These are phyloP conservation scores for Zygogramma bicolorata DNA, from an alignment of 2,888 invertebrate genomes.

Conservation along the genomic window DNA sequence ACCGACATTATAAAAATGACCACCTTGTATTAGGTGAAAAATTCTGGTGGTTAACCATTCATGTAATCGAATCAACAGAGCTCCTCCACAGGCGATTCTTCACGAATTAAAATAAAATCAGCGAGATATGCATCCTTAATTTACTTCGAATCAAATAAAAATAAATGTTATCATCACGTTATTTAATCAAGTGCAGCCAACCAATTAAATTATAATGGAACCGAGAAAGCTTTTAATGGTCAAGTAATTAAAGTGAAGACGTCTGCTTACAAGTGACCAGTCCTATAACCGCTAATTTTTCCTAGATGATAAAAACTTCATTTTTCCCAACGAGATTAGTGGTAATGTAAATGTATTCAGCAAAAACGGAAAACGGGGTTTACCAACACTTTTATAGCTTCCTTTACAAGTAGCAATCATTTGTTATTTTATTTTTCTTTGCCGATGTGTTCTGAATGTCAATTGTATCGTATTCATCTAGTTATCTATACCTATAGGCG, in stretches of 20 bases:
- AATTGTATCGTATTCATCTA: constrained; percentile 14
- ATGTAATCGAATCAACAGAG: too few species aligned
- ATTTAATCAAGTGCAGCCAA: constrained; percentile 26
- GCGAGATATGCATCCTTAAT: neutral
- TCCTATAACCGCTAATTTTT: constrained; percentile 32
- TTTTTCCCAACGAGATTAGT: constrained; percentile 21
- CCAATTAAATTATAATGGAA: constrained; percentile 27
- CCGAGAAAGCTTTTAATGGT: constrained; percentile 25
- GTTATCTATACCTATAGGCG: neutral
- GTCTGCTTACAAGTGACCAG: constrained; percentile 24
- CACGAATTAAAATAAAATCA: neutral
- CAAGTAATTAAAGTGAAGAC: constrained; percentile 20
- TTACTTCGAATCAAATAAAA: neutral
- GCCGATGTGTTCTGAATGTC: constrained; percentile 26
- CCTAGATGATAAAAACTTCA: constrained; percentile 27
- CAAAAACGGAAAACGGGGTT: constrained; percentile 36
- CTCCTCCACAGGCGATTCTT: neutral
- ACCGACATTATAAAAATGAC: too few species aligned
- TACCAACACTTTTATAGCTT: constrained; percentile 48
- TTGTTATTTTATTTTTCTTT: constrained; percentile 47
- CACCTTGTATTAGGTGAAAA: too few species aligned
- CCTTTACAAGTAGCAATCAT: constrained; percentile 49
- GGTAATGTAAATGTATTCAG: constrained; percentile 29
- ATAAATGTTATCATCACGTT: constrained; percentile 14
- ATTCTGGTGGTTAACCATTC: too few species aligned